Base-by-base conservation (phyloP, 2,888 invertebrate genomes). In the Caenorhabditis becei region DNA sequence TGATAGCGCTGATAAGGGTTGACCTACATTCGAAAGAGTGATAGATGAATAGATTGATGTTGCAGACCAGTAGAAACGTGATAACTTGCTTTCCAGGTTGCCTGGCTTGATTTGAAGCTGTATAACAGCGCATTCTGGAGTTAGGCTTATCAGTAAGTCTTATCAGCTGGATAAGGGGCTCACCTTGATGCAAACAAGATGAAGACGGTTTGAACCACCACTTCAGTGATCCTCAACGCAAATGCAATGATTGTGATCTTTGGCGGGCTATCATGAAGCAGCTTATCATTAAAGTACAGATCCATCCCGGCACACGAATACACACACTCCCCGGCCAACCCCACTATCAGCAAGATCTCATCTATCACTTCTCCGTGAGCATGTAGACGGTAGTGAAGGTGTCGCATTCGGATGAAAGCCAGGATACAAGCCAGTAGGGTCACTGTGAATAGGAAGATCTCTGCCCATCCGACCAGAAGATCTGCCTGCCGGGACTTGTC, bases 1-100 rank as follows among this genome's bases (percentile, higher is more conserved):
- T n/a, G n/a, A n/a, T n/a, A n/a, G n/a, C n/a, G n/a, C n/a, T n/a
- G n/a, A n/a, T n/a, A n/a, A n/a, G n/a, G n/a, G n/a, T n/a, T n/a
- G n/a, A 5, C 65, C 66, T 53, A 77, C 80, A 65, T 74, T 84
- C 84, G 61, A 77, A 84, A 2, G 82, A 83, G 37, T 82, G 80
- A 63, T 89, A 89, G 61, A 89, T 81, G 75, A 89, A 90, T 10
- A 90, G 83, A 2, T 88, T 88, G 37, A 89, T 83, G 63, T 90
- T 90, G 37, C 88, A 86, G 18, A 90, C 85, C 5, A 89, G 80
- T 3, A 90, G 83, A 66, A 90, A 90, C 0, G 90, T 90, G 56
- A 90, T 87, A n/a, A 87, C 82, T 65, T 90, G 90, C 78, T 90
- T 90, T 24, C 90, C 89, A 8, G 86, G 85, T 51, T 86, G 83